Evolutionary conservation across 2,888 invertebrate genomes (phyloP), one percentile per base, ranked within the genome.

Genomic region (Coenonympha glycerion): DNA sequence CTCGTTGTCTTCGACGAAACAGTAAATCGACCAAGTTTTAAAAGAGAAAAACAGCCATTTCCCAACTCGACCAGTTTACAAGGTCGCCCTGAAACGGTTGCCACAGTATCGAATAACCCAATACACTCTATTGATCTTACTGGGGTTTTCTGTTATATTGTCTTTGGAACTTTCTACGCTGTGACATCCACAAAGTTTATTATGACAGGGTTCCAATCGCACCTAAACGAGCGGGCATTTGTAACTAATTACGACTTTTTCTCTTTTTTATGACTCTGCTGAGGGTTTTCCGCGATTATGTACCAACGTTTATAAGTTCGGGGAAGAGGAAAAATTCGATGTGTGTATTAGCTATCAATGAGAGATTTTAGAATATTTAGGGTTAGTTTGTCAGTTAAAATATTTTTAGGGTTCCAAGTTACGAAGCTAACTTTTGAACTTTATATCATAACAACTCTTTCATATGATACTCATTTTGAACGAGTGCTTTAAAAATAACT

Each of bases 161-260:
- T 34, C n/a, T 33, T 21, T n/a, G 3, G 8, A 31, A 3, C 19
- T 34, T n/a, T 16, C n/a, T 36, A 44, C n/a, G 28, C 52, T 53
- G 45, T 50, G 45, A 9, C 37, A 16, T 13, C 9, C 6, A 28
- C 37, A 16, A 13, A 6, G 31, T 22, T 52, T 49, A 53, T 41
- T 54, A 46, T 46, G 55, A 58, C 52, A 56, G 33, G 49, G 53
- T 56, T 53, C 57, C 47, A 53, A 45, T 36, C 37, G 31, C 15
- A 28, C 30, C 46, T 46, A 49, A 58, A 55, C 49, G 58, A 56
- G 57, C 39, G 59, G 55, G 56, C 65, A 65, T 69, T 65, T 65
- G 62, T 66, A 64, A 64, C 67, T 73, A 75, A 75, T 76, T 71
- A 71, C 67, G 58, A 64, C 58, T 66, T 67, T 64, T 64, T 62